These are phyloP conservation scores for Arothron firmamentum DNA, from an alignment of 2,113 vertebrate genomes.

Conservation along the genomic window DNA sequence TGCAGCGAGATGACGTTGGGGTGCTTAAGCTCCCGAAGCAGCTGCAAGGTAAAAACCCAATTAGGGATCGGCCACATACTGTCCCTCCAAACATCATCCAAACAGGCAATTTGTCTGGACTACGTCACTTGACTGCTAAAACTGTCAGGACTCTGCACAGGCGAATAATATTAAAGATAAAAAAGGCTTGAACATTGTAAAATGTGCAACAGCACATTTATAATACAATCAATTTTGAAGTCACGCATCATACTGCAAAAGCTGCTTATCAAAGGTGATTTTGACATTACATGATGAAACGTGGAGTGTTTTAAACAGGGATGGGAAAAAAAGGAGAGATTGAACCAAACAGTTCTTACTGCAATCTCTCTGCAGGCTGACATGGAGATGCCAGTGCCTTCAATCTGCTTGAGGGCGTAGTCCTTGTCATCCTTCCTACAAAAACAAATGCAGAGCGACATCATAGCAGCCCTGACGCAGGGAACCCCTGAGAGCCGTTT, in stretches of 20 bases:
- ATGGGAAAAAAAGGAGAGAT: conserved; percentile 60
- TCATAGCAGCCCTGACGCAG: conserved; percentile 52
- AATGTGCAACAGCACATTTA: not conserved
- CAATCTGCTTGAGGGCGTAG: conserved; percentile 99
- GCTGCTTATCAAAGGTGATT: conserved; percentile 15
- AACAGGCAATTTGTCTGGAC: not conserved
- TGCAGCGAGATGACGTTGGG: conserved; percentile 99
- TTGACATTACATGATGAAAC: conserved; percentile 15
- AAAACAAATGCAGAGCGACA: conserved; percentile 58
- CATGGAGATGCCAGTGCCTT: conserved; percentile 99
- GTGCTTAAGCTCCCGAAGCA: conserved; percentile 96
- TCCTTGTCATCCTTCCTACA: conserved; percentile 99
- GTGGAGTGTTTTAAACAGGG: conserved; percentile 25
- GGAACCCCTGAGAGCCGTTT: conserved; percentile 36
- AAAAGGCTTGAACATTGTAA: not conserved
- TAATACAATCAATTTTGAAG: not conserved
- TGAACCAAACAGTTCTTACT: conserved; percentile 78
- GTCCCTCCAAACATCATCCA: conserved; percentile 10
- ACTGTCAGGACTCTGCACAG: not conserved
- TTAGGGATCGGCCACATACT: conserved; percentile 17
- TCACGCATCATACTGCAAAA: conserved; percentile 4
- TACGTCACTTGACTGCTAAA: not conserved
- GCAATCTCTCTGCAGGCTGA: conserved; percentile 99
- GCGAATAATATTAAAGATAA: not conserved
- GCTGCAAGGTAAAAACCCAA: conserved; percentile 77